Conservation (phyloP, 2,113 vertebrate genomes). For the Phyllostomus discolor region DNA sequence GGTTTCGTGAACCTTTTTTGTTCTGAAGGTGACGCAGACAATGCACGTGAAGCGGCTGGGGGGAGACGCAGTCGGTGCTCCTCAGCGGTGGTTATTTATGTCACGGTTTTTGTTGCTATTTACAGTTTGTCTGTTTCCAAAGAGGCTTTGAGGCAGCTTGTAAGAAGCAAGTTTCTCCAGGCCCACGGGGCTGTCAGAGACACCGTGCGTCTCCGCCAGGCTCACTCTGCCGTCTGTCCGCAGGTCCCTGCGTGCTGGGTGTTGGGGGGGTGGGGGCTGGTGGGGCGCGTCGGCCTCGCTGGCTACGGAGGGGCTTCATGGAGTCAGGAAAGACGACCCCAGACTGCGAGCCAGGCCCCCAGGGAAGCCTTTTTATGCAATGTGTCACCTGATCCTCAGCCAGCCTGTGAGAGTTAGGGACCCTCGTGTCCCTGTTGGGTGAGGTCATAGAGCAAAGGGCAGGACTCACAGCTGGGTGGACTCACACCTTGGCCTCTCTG, state of each 20-base stretch:
- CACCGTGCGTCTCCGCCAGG: neutral
- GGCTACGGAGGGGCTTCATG: neutral
- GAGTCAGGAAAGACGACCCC: neutral
- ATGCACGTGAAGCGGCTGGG: accelerated
- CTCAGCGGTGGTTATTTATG: neutral
- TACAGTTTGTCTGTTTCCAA: neutral
- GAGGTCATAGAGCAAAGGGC: neutral
- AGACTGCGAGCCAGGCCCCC: neutral
- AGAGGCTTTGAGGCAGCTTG: neutral
- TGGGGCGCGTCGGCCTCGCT: neutral
- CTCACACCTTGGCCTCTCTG: neutral
- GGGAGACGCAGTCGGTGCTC: neutral
- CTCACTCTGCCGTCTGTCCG: neutral
- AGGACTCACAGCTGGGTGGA: neutral
- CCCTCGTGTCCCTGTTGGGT: neutral
- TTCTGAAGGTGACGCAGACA: neutral
- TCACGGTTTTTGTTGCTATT: neutral
- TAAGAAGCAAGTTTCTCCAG: neutral
- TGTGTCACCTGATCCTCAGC: too few relatives aligned
- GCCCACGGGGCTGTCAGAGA: neutral
- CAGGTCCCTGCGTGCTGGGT: too few relatives aligned
- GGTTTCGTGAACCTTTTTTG: neutral
- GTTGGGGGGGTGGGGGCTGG: neutral
- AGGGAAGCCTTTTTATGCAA: neutral
- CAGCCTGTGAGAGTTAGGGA: accelerated